phyloP scores from a whole-genome alignment of 2,797 vertebrate species.

The Cossypha dichroa region DNA sequence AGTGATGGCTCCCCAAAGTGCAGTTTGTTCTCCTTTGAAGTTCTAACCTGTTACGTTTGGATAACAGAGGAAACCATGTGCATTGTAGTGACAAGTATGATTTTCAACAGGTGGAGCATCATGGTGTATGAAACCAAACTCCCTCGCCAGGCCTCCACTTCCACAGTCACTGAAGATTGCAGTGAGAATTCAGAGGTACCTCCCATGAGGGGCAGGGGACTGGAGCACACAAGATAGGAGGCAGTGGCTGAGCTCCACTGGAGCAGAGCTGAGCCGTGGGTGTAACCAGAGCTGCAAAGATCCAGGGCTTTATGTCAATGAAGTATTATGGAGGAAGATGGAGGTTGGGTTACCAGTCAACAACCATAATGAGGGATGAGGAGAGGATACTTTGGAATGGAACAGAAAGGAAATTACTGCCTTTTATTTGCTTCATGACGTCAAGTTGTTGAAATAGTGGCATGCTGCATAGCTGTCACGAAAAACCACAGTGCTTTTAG shows the following conservation, averaged over 20 bases:
- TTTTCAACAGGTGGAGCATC: conserved; percentile 90
- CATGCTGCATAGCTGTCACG: background rate
- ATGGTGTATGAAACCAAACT: conserved; percentile 98
- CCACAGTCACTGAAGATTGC: conserved; percentile 86
- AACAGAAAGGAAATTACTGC: background rate
- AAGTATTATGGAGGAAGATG: background rate
- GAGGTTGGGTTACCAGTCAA: background rate
- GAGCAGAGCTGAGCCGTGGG: background rate
- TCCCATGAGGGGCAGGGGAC: background rate
- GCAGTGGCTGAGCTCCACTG: background rate
- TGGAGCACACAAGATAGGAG: background rate
- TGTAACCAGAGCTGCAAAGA: background rate
- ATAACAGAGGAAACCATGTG: background rate
- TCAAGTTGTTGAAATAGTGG: background rate
- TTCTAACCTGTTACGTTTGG: background rate
- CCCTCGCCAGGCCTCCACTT: conserved; percentile 84
- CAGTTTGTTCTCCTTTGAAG: background rate
- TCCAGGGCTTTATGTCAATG: background rate
- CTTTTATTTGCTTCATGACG: background rate
- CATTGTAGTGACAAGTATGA: background rate
- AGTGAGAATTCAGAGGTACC: conserved; percentile 93
- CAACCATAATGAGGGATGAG: background rate
- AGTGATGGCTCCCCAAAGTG: background rate
- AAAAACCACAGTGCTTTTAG: background rate
- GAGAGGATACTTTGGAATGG: background rate